Evolutionary conservation across 2,888 invertebrate species (phyloP), one percentile per base, ranked within the genome.

Genomic region (Pemphredon lugubris): DNA sequence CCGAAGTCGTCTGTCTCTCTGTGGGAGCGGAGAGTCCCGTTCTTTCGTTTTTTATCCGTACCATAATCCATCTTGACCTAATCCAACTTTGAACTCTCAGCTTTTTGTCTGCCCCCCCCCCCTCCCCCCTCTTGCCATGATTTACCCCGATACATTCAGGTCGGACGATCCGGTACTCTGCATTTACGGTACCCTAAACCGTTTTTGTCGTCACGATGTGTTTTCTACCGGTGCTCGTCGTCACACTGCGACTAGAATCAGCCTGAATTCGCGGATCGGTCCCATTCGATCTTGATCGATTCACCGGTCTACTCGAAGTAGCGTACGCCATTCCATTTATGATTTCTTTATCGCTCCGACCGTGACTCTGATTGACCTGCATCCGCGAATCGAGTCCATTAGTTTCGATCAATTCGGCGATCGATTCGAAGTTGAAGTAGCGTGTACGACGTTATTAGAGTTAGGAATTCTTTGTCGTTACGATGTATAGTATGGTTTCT

Each of bases 11-110:
- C n/a, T n/a, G n/a, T n/a, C n/a, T 21, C 9, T 26, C n/a, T 13
- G n/a, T 13, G 39, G 32, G 26, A 23, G 39, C 14, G 53, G 16
- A 13, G 40, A n/a, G 21, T 45, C 47, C 45, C 39, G 37, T 63
- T 55, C 50, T 21, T 30, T 61, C 40, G 13, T 45, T 39, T 54
- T 40, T 45, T n/a, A n/a, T 20, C n/a, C 47, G 7, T 34, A 20
- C 14, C 37, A 14, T 48, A 40, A 60, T 60, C 47, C 50, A 11
- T 40, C 57, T 37, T 57, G 64, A 64, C 55, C 64, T 57, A 57
- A 50, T 64, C 48, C 55, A 51, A 57, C 57, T 61, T 57, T 61
- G 57, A 61, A 57, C 61, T 37, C 18, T 44, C 16, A 14, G 20
- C n/a, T n/a, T 23, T 30, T 34, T 26, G 18, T n/a, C 13, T 45